These are phyloP conservation scores for rabbit (Oryctolagus cuniculus) DNA, from an alignment of 2,113 vertebrate genomes.

Conservation along the genomic window mOryCun1.1 NC_091437.1:23032501-23033000, in stretches of 20 bases:
- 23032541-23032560: neutral
- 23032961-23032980: too few species aligned
- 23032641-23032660: conserved; percentile 16
- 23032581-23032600: neutral
- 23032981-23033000: too few species aligned
- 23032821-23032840: too few species aligned
- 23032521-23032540: neutral
- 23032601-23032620: neutral
- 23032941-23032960: too few species aligned
- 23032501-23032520: neutral
- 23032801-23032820: too few species aligned
- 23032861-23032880: too few species aligned
- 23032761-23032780: neutral
- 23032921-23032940: too few species aligned
- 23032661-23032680: neutral
- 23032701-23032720: neutral
- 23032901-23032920: too few species aligned
- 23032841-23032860: too few species aligned
- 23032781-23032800: conserved; percentile 3
- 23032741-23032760: conserved; percentile 14
- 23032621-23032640: neutral
- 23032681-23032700: conserved; percentile 45
- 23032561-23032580: neutral
- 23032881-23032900: too few species aligned
- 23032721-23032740: conserved; percentile 14